Evolutionary conservation across 2,888 invertebrate species (phyloP), one percentile per base, ranked within the genome.

Genomic region (Epicampocera succincta): DNA sequence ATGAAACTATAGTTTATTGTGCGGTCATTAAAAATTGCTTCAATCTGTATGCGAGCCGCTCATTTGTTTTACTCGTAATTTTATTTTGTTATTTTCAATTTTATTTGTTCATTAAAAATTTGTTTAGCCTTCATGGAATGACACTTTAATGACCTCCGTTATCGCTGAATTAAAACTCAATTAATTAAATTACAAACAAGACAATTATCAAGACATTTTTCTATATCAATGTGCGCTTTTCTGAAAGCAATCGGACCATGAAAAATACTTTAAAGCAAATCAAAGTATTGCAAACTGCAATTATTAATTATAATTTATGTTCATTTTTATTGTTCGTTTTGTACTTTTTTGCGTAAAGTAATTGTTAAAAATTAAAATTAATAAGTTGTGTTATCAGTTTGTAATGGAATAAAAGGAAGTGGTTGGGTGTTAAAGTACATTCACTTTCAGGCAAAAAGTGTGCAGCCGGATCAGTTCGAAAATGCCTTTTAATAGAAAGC

Each of bases 171-270:
- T 90, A 90, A 90, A 90, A 85, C 86, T 86, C 89, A 90, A 90
- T 90, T 90, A 90, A 90, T 89, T 90, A 88, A 89, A 89, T 88
- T 87, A 89, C 89, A 89, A 89, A 90, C 89, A 86, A 88, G 89
- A 89, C 88, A 86, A 85, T 87, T 88, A 87, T 86, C 87, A 87
- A 87, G 86, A 83, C 58, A 52, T 58, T 56, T 63, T 50, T 44
- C 13, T 17, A 56, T 58, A 44, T 4, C 56, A 19, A 42, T 72
- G 65, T 78, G 21, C 9, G 33, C 8, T 33, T 33, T 33, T 33
- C 1, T 61, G 50, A 13, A 78, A 54, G 46, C 25, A 61, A 15
- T 56, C 33, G 48, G 52, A 50, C 11, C 50, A 44, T 58, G 50
- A 21, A 63, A 65, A 21, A 12, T 42, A 21, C 13, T 68, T 82